A percentile compares a stretch with the other conserved stretches of the same genome.
Conservation (phyloP, 2,888 invertebrate genomes). For the Heliconius sara region DNA sequence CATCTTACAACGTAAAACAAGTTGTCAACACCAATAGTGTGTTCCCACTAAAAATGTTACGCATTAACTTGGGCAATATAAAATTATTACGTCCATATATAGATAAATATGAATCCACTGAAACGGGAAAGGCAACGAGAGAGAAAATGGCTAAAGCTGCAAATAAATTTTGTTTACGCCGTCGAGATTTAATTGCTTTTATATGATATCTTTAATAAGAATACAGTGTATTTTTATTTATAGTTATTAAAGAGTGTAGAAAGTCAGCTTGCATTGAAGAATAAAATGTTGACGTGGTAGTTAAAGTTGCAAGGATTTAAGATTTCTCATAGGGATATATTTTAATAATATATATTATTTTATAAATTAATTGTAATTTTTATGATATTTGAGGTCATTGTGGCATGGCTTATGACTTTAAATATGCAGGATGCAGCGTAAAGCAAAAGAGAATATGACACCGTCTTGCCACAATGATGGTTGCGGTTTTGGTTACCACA, state of each 20-base stretch:
- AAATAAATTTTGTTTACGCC: conserved; percentile 69
- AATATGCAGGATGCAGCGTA: no score
- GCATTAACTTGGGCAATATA: background rate
- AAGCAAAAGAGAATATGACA: no score
- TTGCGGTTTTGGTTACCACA: no score
- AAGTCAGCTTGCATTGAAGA: conserved; percentile 50
- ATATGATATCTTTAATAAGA: conserved; percentile 68
- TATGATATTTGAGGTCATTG: no score
- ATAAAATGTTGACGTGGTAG: conserved; percentile 1
- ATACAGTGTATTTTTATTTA: conserved; percentile 62
- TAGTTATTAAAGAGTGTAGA: conserved; percentile 59
- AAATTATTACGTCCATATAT: conserved; percentile 20
- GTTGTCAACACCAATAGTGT: background rate
- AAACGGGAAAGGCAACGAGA: conserved; percentile 24
- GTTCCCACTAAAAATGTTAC: background rate
- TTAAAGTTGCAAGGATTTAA: background rate
- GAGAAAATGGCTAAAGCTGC: conserved; percentile 55
- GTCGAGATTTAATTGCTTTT: conserved; percentile 65
- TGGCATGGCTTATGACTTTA: no score
- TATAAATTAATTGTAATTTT: no score
- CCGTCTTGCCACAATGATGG: no score
- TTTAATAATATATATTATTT: no score
- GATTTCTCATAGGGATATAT: background rate
- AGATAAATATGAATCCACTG: conserved; percentile 20
- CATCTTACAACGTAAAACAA: no score